Percentiles rank a stretch among this genome's conserved stretches.
Conservation (phyloP, 2,797 vertebrate species). For the Lagodon rhomboides region DNA sequence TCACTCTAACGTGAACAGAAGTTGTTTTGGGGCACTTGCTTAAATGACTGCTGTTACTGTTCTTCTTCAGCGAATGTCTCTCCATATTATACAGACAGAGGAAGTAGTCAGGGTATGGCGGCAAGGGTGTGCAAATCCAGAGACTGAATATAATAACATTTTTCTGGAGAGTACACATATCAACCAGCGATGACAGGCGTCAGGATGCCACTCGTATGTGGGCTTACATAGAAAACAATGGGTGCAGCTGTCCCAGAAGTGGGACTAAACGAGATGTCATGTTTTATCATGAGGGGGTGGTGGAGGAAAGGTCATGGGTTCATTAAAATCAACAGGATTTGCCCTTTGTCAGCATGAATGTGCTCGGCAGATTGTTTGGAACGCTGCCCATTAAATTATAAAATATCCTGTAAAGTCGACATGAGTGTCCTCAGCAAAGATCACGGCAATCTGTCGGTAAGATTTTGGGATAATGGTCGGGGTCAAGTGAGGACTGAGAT, state of each 20-base stretch:
- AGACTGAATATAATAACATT: neutral
- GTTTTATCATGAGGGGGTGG: neutral
- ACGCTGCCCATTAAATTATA: neutral
- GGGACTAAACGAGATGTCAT: neutral
- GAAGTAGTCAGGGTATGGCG: neutral
- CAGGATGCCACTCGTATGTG: neutral
- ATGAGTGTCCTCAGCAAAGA: neutral
- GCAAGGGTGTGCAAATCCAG: neutral
- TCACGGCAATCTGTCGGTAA: neutral
- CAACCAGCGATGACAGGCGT: neutral
- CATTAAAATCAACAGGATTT: conserved; percentile 3
- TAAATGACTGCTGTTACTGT: neutral
- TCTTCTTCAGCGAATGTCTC: neutral
- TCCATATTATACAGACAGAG: neutral
- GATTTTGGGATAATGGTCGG: neutral
- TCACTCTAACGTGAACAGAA: neutral
- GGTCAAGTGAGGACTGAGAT: neutral
- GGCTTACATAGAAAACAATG: neutral
- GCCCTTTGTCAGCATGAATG: conserved; percentile 2
- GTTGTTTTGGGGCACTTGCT: neutral
- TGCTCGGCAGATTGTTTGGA: neutral
- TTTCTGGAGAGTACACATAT: neutral
- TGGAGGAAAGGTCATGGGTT: neutral
- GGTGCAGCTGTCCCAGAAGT: neutral
- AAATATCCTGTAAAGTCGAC: neutral